Conservation (phyloP, 2,797 vertebrate genomes). For the Carduelis carduelis region DNA sequence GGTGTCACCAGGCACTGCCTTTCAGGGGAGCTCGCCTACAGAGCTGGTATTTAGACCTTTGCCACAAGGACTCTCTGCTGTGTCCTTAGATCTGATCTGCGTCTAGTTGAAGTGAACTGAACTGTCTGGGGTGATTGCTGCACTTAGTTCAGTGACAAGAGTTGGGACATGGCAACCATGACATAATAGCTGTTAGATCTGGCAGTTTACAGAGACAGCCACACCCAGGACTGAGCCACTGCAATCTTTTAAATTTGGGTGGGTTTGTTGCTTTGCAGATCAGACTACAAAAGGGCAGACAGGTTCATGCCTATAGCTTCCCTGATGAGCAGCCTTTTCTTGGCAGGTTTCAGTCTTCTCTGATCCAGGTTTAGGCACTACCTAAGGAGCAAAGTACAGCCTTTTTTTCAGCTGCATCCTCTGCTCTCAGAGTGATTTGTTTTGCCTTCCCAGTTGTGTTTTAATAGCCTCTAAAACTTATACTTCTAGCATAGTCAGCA, state of each 20-base stretch:
- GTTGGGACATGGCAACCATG: accelerated
- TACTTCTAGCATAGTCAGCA: background rate
- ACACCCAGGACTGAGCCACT: background rate
- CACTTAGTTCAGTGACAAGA: background rate
- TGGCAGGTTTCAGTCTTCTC: background rate
- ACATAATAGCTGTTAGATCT: background rate
- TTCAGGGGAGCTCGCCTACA: background rate
- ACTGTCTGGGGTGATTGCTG: background rate
- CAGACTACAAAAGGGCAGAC: background rate
- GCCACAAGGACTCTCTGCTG: background rate
- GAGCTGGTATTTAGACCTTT: background rate
- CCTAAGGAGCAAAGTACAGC: background rate
- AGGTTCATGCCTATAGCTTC: background rate
- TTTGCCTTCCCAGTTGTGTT: background rate
- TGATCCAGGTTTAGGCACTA: background rate
- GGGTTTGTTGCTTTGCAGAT: background rate
- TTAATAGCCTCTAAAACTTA: background rate
- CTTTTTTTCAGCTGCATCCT: background rate
- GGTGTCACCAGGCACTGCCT: background rate
- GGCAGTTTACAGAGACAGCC: background rate
- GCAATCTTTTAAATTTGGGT: background rate
- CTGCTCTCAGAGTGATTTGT: background rate
- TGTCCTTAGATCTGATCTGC: background rate
- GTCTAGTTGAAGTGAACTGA: background rate
- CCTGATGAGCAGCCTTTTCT: background rate